phyloP scores from a whole-genome alignment of 2,888 invertebrate species.

The Cephus sareptanus region DNA sequence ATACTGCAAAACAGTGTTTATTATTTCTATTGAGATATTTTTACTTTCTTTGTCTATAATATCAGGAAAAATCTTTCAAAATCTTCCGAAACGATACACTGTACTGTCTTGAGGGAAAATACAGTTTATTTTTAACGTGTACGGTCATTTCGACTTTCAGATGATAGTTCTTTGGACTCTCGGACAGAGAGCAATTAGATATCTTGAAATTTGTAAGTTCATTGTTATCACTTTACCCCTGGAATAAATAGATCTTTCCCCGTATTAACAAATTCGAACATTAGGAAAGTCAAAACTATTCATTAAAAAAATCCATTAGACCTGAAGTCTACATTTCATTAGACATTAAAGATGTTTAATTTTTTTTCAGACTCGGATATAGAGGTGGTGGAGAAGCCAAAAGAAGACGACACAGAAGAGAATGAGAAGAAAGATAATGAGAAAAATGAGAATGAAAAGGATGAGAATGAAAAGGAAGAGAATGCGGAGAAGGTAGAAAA shows the following conservation, averaged over 20 bases:
- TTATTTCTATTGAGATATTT: not conserved
- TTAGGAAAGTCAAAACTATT: not conserved
- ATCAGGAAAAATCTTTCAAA: not conserved
- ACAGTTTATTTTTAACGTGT: not conserved
- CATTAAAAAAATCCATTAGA: not conserved
- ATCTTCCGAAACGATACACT: not conserved
- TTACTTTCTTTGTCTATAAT: not conserved
- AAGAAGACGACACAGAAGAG: slow-evolving; percentile 26
- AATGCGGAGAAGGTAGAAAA: slow-evolving; percentile 5
- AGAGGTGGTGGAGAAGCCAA: slow-evolving; percentile 58
- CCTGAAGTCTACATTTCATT: not conserved
- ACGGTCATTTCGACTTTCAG: not conserved
- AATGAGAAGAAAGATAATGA: not conserved
- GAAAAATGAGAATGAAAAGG: slow-evolving; percentile 20
- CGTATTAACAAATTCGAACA: not conserved
- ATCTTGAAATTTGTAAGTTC: not conserved
- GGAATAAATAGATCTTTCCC: not conserved
- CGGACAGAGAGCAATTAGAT: not conserved
- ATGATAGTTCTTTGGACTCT: not conserved
- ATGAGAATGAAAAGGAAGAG: slow-evolving; percentile 15
- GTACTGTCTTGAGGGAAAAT: not conserved
- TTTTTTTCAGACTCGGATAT: slow-evolving; percentile 55
- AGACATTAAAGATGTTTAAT: not conserved
- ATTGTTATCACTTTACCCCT: not conserved
- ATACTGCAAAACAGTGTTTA: not conserved